A percentile compares a stretch with the other conserved stretches of the same genome.
These are phyloP conservation scores for Phalacrocorax carbo DNA, from an alignment of 2,113 vertebrate species.

Conservation along the genomic window DNA sequence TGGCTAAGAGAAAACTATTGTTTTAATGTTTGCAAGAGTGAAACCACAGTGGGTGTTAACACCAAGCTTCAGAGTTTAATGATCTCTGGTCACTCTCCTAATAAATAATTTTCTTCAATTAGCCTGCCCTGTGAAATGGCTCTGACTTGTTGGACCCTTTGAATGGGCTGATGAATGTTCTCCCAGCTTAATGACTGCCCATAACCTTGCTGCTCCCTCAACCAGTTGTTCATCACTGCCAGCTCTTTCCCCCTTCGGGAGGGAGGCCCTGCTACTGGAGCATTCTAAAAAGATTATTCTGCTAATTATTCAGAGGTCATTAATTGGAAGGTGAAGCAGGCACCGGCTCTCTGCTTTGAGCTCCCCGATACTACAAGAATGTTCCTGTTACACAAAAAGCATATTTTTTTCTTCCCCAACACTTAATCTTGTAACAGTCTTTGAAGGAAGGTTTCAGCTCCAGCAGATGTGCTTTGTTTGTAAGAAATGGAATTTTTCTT, in stretches of 20 bases:
- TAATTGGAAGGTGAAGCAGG: not conserved
- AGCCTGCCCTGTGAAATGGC: not conserved
- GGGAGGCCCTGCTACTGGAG: not conserved
- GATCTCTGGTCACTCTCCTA: not conserved
- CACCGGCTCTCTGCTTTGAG: not conserved
- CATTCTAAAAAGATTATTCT: conserved; percentile 33
- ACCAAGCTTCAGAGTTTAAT: not conserved
- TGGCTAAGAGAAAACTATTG: not conserved
- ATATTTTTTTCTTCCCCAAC: not conserved
- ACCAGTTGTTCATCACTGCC: not conserved
- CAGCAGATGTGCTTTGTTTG: not conserved
- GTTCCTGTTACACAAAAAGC: not conserved
- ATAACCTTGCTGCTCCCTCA: not conserved
- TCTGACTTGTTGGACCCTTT: not conserved
- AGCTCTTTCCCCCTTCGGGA: not conserved
- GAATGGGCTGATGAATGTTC: not conserved
- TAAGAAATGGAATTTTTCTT: not conserved
- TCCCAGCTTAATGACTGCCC: not conserved
- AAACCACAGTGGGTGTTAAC: not conserved
- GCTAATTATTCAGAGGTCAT: conserved; percentile 11
- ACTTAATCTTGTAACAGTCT: not conserved
- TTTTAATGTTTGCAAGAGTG: not conserved
- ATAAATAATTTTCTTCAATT: conserved; percentile 4
- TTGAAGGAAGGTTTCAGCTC: not conserved
- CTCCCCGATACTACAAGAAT: not conserved